Evolutionary conservation across 2,797 vertebrate species (phyloP).

Genomic region (Pangasius sanitwongsei): DNA sequence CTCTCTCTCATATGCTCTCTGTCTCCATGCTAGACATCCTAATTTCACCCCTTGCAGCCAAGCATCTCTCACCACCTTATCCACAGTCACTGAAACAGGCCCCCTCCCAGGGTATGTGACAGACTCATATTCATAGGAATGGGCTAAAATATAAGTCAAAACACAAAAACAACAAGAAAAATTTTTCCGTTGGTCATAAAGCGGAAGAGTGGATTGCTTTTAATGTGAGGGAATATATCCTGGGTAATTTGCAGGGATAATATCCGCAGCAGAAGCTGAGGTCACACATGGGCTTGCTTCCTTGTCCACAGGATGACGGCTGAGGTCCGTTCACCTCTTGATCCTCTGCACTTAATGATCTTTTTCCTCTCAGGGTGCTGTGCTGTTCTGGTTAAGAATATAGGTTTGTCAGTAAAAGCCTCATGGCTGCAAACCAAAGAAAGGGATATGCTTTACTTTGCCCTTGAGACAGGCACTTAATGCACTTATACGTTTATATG

Average conservation of each 20-base stretch:
- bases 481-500: slow-evolving; percentile 30
- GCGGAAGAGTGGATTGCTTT: slow-evolving; percentile 63
- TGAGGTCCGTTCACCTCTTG: slow-evolving; percentile 48
- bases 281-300: slow-evolving; percentile 70
- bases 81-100: slow-evolving; percentile 41
- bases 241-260: slow-evolving; percentile 72
- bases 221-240: slow-evolving; percentile 68
- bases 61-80: slow-evolving; percentile 55
- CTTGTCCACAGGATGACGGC: slow-evolving; percentile 42
- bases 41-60: slow-evolving; percentile 55
- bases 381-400: slow-evolving; percentile 40
- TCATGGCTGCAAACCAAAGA: slow-evolving; percentile 33
- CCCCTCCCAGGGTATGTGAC: slow-evolving; percentile 64
- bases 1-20: background rate
- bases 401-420: slow-evolving; percentile 39
- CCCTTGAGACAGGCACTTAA: slow-evolving; percentile 31
- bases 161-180: slow-evolving; percentile 71
- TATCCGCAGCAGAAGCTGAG: slow-evolving; percentile 72
- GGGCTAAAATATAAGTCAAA: slow-evolving; percentile 71
- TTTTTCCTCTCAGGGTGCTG: slow-evolving; percentile 45
- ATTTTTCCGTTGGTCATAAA: slow-evolving; percentile 72
- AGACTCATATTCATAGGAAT: slow-evolving; percentile 62
- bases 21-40: slow-evolving; percentile 27
- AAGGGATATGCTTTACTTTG: slow-evolving; percentile 42
- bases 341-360: slow-evolving; percentile 35